phyloP scores from a whole-genome alignment of 2,797 vertebrate species.

The Chaetophractus vellerosus region DNA sequence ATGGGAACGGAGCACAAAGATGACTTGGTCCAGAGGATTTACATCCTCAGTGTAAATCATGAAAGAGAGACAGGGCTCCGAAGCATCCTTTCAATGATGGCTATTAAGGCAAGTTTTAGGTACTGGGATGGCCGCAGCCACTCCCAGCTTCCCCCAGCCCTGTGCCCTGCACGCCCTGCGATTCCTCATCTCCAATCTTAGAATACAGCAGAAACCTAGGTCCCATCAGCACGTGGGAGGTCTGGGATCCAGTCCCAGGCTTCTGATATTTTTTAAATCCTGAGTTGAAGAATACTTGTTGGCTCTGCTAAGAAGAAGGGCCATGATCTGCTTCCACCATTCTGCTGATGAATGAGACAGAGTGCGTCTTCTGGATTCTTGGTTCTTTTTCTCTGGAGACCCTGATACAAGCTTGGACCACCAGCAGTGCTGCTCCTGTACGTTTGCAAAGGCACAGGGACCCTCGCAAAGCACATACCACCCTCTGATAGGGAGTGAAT shows the following conservation, averaged over 20 bases:
- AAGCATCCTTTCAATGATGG: neutral
- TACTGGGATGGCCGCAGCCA: rapidly evolving
- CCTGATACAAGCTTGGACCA: neutral
- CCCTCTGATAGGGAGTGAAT: neutral
- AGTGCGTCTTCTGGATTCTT: neutral
- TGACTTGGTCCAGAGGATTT: neutral
- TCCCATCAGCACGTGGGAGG: neutral
- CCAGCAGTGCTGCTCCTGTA: neutral
- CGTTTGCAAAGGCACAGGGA: neutral
- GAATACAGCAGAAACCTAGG: neutral
- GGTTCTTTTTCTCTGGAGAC: no score
- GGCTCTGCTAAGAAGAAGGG: neutral
- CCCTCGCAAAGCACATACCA: neutral
- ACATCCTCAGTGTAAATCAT: neutral
- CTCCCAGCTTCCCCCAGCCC: no score
- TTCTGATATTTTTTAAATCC: neutral
- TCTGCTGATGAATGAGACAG: neutral
- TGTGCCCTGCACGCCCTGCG: neutral
- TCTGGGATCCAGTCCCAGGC: neutral
- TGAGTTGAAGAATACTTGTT: neutral
- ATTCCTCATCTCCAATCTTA: neutral
- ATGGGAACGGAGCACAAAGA: neutral
- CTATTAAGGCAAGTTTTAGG: neutral
- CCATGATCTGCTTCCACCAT: neutral
- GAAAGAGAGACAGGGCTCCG: neutral